phyloP scores from a whole-genome alignment of 2,797 vertebrate genomes.

The Notolepis coatsorum region DNA sequence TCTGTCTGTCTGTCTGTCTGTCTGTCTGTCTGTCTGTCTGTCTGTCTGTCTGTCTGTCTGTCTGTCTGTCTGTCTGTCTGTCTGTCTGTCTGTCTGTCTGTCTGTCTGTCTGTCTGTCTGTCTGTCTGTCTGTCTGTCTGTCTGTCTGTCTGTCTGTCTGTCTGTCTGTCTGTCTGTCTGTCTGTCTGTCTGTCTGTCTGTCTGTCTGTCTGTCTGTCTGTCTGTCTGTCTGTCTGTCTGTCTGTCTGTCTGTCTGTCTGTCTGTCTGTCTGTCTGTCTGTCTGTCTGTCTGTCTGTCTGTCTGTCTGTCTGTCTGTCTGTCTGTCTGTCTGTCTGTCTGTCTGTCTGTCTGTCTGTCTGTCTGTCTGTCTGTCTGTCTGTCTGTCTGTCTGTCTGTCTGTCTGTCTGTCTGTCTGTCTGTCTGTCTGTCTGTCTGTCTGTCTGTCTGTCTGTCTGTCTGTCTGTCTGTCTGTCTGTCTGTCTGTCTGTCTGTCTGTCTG shows the following conservation, averaged over 20 bases:
- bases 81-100: neutral
- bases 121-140: neutral
- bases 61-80: constrained; percentile 11
- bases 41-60: constrained; percentile 4
- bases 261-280: neutral
- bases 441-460: constrained; percentile 1
- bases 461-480: neutral
- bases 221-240: no score
- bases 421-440: neutral
- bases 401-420: neutral
- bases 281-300: neutral
- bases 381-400: no score
- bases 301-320: neutral
- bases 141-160: neutral
- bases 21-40: constrained; percentile 4
- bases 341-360: no score
- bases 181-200: neutral
- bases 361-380: no score
- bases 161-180: neutral
- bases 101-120: neutral
- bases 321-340: neutral
- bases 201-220: neutral
- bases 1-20: neutral
- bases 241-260: no score
- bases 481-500: constrained; percentile 10